Conservation (phyloP, 2,797 vertebrate species). For the Microcaecilia unicolor region DNA sequence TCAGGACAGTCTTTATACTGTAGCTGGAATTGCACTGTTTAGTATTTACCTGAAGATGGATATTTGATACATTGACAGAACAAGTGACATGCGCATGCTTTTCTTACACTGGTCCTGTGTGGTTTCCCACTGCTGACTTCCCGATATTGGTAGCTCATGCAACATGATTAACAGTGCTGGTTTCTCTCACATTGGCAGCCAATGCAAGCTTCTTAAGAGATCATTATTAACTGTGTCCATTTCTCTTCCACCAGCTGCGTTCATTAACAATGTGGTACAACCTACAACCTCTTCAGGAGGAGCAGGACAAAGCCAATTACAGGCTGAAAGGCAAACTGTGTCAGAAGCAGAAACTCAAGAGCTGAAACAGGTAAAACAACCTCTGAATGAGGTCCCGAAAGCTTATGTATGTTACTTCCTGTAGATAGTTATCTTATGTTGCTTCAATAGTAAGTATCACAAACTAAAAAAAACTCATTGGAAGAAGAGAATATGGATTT, state of each 20-base stretch:
- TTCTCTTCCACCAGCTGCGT: conserved; percentile 50
- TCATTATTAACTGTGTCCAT: too few species aligned
- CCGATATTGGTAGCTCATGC: rapidly evolving
- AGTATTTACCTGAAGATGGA: background rate
- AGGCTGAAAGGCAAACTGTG: conserved; percentile 57
- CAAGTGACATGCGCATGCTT: too few species aligned
- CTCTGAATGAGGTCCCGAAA: too few species aligned
- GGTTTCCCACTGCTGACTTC: too few species aligned
- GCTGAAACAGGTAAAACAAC: conserved; percentile 73
- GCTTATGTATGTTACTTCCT: too few species aligned
- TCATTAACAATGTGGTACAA: conserved; percentile 41
- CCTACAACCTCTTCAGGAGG: conserved; percentile 46
- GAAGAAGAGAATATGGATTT: too few species aligned
- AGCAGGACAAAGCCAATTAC: conserved; percentile 54
- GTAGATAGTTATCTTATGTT: too few species aligned
- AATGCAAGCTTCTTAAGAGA: background rate
- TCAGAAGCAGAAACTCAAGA: conserved; percentile 78
- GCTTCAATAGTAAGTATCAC: too few species aligned
- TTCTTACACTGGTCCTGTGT: too few species aligned
- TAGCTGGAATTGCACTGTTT: background rate
- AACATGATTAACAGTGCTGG: background rate
- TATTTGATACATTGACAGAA: too few species aligned
- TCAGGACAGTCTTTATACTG: too few species aligned
- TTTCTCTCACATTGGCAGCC: rapidly evolving
- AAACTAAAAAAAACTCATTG: too few species aligned